These are phyloP conservation scores for Eupithecia exiguata DNA, from an alignment of 2,888 invertebrate genomes.

Conservation along the genomic window DNA sequence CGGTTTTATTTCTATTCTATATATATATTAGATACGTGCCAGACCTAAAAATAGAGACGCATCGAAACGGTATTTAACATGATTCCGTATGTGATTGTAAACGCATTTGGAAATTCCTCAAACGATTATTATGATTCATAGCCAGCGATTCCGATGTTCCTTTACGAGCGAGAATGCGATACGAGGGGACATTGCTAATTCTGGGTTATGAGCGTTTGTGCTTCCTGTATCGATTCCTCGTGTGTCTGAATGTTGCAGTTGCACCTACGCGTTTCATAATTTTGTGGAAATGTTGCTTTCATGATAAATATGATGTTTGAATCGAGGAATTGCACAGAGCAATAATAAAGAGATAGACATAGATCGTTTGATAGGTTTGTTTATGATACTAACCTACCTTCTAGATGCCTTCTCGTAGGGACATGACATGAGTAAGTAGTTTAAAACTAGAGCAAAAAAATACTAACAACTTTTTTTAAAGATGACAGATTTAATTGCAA, in stretches of 20 bases:
- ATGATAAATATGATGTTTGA: background rate
- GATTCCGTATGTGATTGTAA: background rate
- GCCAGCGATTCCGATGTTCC: slow-evolving; percentile 25
- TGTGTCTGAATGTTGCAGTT: slow-evolving; percentile 42
- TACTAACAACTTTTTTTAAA: no score
- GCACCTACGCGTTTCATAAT: background rate
- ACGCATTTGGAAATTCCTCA: background rate
- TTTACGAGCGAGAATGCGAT: slow-evolving; percentile 50
- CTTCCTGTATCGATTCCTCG: slow-evolving; percentile 75
- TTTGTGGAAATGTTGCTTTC: background rate
- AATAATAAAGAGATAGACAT: no score
- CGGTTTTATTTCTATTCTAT: no score
- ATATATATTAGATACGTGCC: no score
- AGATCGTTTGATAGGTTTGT: no score
- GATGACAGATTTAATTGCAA: no score
- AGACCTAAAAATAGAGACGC: background rate
- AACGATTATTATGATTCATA: slow-evolving; percentile 6
- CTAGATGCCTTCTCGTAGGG: no score
- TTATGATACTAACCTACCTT: no score
- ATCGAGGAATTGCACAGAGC: background rate
- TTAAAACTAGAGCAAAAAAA: no score
- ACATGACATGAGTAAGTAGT: no score
- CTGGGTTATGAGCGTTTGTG: slow-evolving; percentile 59
- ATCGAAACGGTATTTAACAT: background rate
- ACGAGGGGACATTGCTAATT: slow-evolving; percentile 68